These are phyloP conservation scores for Cataglyphis rosenhaueri DNA, from an alignment of 2,888 invertebrate species.

Conservation along the genomic window DNA sequence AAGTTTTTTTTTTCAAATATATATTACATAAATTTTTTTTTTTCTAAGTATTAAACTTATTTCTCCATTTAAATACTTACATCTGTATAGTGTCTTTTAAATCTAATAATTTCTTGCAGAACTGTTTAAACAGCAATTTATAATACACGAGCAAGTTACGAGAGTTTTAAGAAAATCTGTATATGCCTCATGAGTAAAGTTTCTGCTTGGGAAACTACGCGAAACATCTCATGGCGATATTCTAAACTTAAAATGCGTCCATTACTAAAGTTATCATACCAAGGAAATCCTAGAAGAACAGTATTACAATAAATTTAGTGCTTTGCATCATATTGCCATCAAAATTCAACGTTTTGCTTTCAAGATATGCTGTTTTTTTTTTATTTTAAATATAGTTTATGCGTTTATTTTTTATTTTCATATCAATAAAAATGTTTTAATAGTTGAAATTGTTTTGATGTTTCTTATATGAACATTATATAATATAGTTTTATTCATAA, in stretches of 20 bases:
- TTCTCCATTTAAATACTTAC: not conserved
- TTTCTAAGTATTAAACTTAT: not conserved
- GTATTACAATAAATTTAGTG: slow-evolving; percentile 18
- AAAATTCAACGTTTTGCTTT: slow-evolving; percentile 5
- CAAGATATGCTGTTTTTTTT: not conserved
- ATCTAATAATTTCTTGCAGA: not conserved
- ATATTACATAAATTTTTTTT: not conserved
- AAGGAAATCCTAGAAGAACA: slow-evolving; percentile 26
- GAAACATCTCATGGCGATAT: slow-evolving; percentile 27
- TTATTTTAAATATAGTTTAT: not conserved
- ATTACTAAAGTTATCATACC: slow-evolving; percentile 39
- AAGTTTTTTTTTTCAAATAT: not conserved
- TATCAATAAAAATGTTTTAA: not conserved
- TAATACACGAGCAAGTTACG: slow-evolving; percentile 30
- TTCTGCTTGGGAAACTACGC: slow-evolving; percentile 35
- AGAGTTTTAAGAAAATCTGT: slow-evolving; percentile 45
- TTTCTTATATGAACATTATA: not conserved
- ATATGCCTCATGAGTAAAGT: slow-evolving; percentile 41
- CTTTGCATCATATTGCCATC: slow-evolving; percentile 17
- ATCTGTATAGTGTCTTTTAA: not conserved
- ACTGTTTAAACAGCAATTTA: slow-evolving; percentile 38
- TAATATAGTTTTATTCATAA: not conserved
- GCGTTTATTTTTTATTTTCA: not conserved
- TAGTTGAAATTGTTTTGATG: not conserved
- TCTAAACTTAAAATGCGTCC: slow-evolving; percentile 41